Evolutionary conservation across 1,140 invertebrate species (phyloP).

Genomic region (Delia radicum): DNA sequence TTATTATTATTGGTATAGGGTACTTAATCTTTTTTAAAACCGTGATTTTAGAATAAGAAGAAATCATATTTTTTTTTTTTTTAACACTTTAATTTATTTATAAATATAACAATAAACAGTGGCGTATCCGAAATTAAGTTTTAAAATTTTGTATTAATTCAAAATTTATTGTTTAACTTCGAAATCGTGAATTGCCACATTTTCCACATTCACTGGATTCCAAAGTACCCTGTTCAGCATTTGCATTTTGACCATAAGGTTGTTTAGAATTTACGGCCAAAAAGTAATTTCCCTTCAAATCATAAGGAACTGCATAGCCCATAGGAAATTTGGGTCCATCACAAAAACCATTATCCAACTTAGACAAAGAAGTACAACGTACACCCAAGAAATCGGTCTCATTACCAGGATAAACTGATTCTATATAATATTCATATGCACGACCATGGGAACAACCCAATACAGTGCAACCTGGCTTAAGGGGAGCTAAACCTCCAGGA

Average conservation of each 20-base stretch:
- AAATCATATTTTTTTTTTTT: no score
- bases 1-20: no score
- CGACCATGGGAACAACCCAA: slow-evolving; percentile 66
- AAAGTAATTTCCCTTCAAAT: slow-evolving; percentile 47
- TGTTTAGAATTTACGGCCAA: slow-evolving; percentile 34
- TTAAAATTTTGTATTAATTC: background rate
- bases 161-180: background rate
- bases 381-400: slow-evolving; percentile 42
- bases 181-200: background rate
- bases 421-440: slow-evolving; percentile 63
- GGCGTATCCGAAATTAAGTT: no score
- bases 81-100: no score
- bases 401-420: slow-evolving; percentile 59
- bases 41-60: no score
- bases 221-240: background rate
- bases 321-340: slow-evolving; percentile 36
- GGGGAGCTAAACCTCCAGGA: slow-evolving; percentile 56
- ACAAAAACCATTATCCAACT: slow-evolving; percentile 35
- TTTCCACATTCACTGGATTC: background rate
- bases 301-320: slow-evolving; percentile 38
- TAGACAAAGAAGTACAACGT: slow-evolving; percentile 40
- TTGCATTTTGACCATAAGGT: slow-evolving; percentile 36
- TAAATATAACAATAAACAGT: no score
- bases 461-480: slow-evolving; percentile 57
- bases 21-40: no score